These are phyloP conservation scores for Cyphomyrus discorhynchus DNA, from an alignment of 2,113 vertebrate genomes.

Conservation along the genomic window DNA sequence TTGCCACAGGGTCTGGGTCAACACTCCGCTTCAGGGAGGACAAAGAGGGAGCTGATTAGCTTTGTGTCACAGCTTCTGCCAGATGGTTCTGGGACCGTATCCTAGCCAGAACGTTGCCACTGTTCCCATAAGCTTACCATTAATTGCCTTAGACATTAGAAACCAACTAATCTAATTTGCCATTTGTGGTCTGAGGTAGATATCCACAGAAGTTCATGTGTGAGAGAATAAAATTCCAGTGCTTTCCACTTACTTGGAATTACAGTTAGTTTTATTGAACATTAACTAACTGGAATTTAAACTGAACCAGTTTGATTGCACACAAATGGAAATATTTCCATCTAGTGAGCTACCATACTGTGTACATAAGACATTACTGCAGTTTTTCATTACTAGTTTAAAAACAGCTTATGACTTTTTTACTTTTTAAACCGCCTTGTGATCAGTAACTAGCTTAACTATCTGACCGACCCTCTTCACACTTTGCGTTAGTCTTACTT, in stretches of 20 bases:
- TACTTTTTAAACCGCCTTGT: neutral
- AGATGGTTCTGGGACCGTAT: neutral
- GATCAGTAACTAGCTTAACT: neutral
- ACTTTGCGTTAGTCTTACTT: neutral
- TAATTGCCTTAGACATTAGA: neutral
- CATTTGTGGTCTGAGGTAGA: neutral
- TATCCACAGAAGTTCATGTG: neutral
- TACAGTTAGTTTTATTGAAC: neutral
- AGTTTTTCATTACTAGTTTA: neutral
- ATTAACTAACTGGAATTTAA: neutral
- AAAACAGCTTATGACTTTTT: neutral
- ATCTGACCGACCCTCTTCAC: neutral
- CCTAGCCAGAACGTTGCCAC: neutral
- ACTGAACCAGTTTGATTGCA: neutral
- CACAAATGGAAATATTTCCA: neutral
- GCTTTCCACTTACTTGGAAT: neutral
- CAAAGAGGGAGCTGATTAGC: neutral
- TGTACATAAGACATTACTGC: neutral
- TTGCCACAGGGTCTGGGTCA: neutral
- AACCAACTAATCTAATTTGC: neutral
- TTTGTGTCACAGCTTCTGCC: neutral
- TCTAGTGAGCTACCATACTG: neutral
- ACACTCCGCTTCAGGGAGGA: neutral
- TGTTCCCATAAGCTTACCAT: neutral
- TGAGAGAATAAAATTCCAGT: neutral